Percentiles rank a stretch among this genome's conserved stretches.
Evolutionary conservation across 1,140 invertebrate genomes (phyloP).

Genomic region (Papilio glaucus): DNA sequence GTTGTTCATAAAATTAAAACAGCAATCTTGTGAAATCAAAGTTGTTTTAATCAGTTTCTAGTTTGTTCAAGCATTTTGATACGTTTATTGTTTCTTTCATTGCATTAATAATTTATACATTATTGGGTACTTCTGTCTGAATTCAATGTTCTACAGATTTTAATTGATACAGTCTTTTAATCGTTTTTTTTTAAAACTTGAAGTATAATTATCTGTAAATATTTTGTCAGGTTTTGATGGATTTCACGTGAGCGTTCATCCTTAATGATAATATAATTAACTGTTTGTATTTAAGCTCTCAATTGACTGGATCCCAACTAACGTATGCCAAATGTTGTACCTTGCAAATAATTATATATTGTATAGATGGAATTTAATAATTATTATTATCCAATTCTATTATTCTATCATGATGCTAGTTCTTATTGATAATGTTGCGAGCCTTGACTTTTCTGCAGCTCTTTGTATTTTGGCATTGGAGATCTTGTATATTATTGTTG

Average conservation of each 20-base stretch:
- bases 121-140: too few species aligned
- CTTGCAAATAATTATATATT: slow-evolving; percentile 33
- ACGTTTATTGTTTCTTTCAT: background rate
- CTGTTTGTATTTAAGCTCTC: slow-evolving; percentile 31
- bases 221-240: background rate
- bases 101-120: too few species aligned
- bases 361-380: slow-evolving; percentile 21
- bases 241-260: slow-evolving; percentile 49
- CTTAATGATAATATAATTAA: slow-evolving; percentile 42
- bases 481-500: slow-evolving; percentile 32
- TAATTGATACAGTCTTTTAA: too few species aligned
- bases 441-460: slow-evolving; percentile 22
- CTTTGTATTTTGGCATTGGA: slow-evolving; percentile 5
- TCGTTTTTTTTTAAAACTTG: slow-evolving; percentile 1
- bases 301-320: slow-evolving; percentile 30
- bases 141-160: too few species aligned
- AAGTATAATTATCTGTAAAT: too few species aligned
- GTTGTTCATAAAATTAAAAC: slow-evolving; percentile 8
- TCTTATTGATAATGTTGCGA: slow-evolving; percentile 6
- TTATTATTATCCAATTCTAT: slow-evolving; percentile 26
- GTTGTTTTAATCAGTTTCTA: background rate
- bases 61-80: background rate
- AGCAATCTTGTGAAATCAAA: background rate
- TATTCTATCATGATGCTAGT: slow-evolving; percentile 2
- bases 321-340: slow-evolving; percentile 35